Conservation (phyloP, 2,113 vertebrate species). For the Plotosus lineatus region DNA sequence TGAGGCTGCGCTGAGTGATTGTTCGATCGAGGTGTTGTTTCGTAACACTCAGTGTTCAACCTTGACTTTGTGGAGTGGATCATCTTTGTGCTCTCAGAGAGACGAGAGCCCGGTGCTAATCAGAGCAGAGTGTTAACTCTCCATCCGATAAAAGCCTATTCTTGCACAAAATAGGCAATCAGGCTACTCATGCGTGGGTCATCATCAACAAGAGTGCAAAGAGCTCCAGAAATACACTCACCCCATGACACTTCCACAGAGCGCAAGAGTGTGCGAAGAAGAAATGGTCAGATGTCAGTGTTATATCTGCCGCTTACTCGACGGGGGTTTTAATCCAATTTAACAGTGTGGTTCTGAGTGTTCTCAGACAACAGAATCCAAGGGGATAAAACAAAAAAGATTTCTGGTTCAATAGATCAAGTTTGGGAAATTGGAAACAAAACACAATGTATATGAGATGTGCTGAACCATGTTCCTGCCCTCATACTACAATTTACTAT, state of each 20-base stretch:
- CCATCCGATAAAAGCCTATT: conserved; percentile 41
- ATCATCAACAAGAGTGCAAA: conserved; percentile 29
- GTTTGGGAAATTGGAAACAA: neutral
- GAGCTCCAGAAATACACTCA: conserved; percentile 47
- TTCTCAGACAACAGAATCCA: neutral
- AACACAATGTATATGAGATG: neutral
- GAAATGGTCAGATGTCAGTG: conserved; percentile 14
- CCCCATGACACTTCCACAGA: conserved; percentile 23
- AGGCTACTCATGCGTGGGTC: conserved; percentile 24
- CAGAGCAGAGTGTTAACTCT: conserved; percentile 48
- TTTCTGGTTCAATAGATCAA: neutral
- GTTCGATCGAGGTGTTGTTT: neutral
- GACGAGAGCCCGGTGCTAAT: conserved; percentile 48
- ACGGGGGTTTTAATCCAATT: conserved; percentile 5
- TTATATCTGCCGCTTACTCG: neutral
- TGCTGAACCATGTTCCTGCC: no score
- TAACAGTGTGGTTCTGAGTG: neutral
- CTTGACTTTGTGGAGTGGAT: conserved; percentile 49
- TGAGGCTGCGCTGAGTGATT: neutral
- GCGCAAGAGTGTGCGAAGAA: neutral
- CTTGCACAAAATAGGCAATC: conserved; percentile 50
- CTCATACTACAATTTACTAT: no score
- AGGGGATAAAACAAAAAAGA: neutral
- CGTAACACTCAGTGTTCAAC: conserved; percentile 45
- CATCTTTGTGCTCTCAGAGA: conserved; percentile 39